A percentile compares a stretch with the other conserved stretches of the same genome.
Evolutionary conservation across 2,888 invertebrate genomes (phyloP).

Genomic region (Leucophenga montana): DNA sequence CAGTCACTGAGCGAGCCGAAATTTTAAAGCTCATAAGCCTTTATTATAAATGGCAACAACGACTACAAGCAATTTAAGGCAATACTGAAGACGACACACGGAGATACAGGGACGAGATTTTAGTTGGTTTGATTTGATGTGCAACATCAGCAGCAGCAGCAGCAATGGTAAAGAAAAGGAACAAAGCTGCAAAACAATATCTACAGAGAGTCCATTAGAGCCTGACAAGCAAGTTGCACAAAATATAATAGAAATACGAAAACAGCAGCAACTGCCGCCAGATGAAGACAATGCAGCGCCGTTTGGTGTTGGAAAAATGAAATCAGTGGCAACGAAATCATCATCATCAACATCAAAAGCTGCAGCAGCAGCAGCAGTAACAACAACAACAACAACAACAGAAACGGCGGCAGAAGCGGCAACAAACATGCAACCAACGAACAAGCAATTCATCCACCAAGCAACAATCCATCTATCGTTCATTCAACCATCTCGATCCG

Average conservation of each 20-base stretch:
- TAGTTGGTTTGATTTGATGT: conserved; percentile 25
- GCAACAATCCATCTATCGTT: conserved; percentile 33
- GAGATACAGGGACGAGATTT: background rate
- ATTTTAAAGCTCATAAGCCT: no score
- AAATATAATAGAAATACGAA: conserved; percentile 53
- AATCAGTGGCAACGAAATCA: conserved; percentile 46
- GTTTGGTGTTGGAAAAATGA: conserved; percentile 17
- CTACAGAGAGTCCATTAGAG: conserved; percentile 53
- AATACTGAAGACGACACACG: background rate
- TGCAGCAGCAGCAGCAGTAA: background rate
- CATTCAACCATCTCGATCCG: conserved; percentile 4
- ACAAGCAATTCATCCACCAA: background rate
- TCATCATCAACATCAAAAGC: conserved; percentile 21
- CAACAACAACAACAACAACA: background rate
- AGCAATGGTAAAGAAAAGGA: conserved; percentile 1
- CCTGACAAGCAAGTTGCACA: conserved; percentile 48
- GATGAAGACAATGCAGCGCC: background rate
- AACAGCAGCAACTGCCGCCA: background rate
- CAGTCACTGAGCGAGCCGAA: no score
- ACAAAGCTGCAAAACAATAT: conserved; percentile 12
- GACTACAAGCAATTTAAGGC: no score
- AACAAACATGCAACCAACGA: conserved; percentile 26
- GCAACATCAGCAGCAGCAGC: background rate
- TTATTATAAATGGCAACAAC: no score
- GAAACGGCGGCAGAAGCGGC: conserved; percentile 1